phyloP scores from a whole-genome alignment of 2,888 invertebrate species.

The Cristatella mucedo region DNA sequence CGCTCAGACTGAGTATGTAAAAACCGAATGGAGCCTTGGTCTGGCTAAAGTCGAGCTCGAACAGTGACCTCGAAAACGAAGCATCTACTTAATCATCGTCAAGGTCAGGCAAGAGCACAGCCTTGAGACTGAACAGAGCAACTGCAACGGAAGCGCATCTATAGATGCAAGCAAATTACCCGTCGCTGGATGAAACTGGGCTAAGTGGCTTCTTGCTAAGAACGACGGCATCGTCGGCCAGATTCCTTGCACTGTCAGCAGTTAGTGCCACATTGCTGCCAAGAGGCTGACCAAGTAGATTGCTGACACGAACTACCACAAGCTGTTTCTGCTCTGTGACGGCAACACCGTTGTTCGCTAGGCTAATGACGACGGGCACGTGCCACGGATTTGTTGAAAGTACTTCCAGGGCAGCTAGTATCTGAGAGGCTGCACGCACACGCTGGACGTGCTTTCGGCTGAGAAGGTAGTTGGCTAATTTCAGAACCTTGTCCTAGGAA shows the following conservation, averaged over 20 bases:
- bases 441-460: slow-evolving; percentile 74
- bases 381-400: slow-evolving; percentile 54
- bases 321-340: too few species aligned
- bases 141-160: background rate
- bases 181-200: background rate
- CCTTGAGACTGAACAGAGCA: too few species aligned
- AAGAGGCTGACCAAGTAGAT: slow-evolving; percentile 44
- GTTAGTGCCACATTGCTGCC: slow-evolving; percentile 49
- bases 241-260: slow-evolving; percentile 58
- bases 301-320: slow-evolving; percentile 36
- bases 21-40: slow-evolving; percentile 65
- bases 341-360: slow-evolving; percentile 50
- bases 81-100: too few species aligned
- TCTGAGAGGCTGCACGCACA: slow-evolving; percentile 60
- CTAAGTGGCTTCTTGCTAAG: slow-evolving; percentile 47
- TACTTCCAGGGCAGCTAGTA: slow-evolving; percentile 60
- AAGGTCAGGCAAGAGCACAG: too few species aligned
- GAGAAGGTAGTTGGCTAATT: slow-evolving; percentile 75
- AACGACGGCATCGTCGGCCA: slow-evolving; percentile 57
- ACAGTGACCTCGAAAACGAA: slow-evolving; percentile 42
- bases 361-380: slow-evolving; percentile 66
- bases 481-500: slow-evolving; percentile 56
- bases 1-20: slow-evolving; percentile 63
- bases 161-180: background rate
- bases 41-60: slow-evolving; percentile 57